These are phyloP conservation scores for Tyrannus savana DNA, from an alignment of 2,113 vertebrate genomes.

Conservation along the genomic window DNA sequence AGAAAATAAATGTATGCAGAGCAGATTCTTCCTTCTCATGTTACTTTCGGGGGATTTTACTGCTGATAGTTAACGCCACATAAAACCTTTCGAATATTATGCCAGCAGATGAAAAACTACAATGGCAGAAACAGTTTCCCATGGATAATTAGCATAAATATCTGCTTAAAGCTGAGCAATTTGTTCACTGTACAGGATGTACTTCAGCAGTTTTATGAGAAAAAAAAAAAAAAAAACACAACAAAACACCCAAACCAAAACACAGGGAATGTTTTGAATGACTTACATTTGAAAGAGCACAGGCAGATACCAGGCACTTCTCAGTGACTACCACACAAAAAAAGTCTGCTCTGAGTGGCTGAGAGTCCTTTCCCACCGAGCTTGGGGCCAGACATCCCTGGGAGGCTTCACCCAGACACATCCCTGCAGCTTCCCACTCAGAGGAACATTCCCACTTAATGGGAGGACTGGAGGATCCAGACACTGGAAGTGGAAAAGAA, in stretches of 20 bases:
- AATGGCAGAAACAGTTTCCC: slow-evolving; percentile 44
- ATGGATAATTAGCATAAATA: slow-evolving; percentile 60
- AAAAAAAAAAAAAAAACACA: neutral
- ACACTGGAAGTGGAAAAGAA: neutral
- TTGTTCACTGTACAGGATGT: slow-evolving; percentile 36
- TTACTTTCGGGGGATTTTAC: slow-evolving; percentile 54
- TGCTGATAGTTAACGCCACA: slow-evolving; percentile 48
- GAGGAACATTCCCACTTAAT: neutral
- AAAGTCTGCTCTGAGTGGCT: neutral
- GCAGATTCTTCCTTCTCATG: slow-evolving; percentile 23
- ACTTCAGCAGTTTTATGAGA: slow-evolving; percentile 60
- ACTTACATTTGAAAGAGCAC: slow-evolving; percentile 14
- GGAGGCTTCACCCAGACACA: neutral
- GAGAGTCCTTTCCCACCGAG: neutral
- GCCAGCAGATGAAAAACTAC: slow-evolving; percentile 50
- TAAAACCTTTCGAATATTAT: slow-evolving; percentile 28
- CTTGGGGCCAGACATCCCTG: neutral
- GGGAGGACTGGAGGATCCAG: neutral
- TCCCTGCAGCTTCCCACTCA: neutral
- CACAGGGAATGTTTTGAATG: slow-evolving; percentile 40
- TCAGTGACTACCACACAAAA: neutral
- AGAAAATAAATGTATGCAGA: slow-evolving; percentile 61
- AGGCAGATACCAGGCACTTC: slow-evolving; percentile 17
- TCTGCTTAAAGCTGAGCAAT: slow-evolving; percentile 63
- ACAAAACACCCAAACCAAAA: neutral